phyloP scores from a whole-genome alignment of 1,140 invertebrate genomes.

The Lepidurus packardi region DNA sequence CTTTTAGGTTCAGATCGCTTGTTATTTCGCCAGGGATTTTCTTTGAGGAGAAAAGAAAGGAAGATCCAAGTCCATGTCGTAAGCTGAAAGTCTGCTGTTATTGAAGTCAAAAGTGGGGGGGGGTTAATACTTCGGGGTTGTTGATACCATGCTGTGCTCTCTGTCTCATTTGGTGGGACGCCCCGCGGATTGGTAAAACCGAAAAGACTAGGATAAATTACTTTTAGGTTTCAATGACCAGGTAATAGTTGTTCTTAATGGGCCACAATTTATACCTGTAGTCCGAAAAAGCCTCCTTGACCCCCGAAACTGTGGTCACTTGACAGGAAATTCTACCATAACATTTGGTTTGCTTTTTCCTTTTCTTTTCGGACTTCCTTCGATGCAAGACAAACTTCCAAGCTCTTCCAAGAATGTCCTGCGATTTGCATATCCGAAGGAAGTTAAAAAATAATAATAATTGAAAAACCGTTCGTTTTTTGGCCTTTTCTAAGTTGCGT shows the following conservation, averaged over 20 bases:
- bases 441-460: too few species aligned
- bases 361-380: not conserved
- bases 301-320: not conserved
- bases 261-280: conserved; percentile 3
- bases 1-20: too few species aligned
- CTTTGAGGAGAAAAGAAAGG: not conserved
- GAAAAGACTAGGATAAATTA: conserved; percentile 20
- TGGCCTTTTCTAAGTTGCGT: too few species aligned
- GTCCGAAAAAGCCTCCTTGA: not conserved
- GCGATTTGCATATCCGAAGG: too few species aligned
- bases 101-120: not conserved
- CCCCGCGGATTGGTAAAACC: conserved; percentile 17
- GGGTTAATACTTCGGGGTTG: conserved; percentile 12
- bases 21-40: too few species aligned
- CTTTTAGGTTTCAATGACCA: conserved; percentile 10
- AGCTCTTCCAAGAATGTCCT: too few species aligned
- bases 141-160: not conserved
- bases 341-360: not conserved
- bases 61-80: not conserved
- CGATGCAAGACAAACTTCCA: too few species aligned
- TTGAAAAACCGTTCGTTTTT: too few species aligned
- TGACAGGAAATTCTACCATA: conserved; percentile 15
- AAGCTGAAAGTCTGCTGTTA: not conserved
- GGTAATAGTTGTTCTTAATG: conserved; percentile 22
- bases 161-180: conserved; percentile 3